Conservation (phyloP, 2,113 vertebrate species). For the Castor canadensis region DNA sequence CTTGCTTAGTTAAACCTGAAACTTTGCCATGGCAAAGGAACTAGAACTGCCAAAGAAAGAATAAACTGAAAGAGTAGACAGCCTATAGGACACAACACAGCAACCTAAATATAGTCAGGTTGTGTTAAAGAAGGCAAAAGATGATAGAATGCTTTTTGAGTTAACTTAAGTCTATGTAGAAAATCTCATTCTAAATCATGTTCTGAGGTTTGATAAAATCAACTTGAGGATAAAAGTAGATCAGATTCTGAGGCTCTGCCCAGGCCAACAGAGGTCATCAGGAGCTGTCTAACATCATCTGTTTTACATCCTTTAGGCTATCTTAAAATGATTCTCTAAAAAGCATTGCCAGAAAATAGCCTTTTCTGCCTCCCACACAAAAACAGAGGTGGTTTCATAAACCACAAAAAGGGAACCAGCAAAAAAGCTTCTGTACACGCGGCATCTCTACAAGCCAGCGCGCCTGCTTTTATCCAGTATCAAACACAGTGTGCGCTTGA, state of each 20-base stretch:
- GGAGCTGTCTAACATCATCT: conserved; percentile 79
- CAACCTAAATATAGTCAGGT: conserved; percentile 37
- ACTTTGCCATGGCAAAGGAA: neutral
- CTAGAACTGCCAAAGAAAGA: neutral
- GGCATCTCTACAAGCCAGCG: conserved; percentile 67
- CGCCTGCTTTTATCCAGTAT: conserved; percentile 77
- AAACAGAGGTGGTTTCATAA: conserved; percentile 79
- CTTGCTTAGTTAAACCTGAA: neutral
- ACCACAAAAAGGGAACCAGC: conserved; percentile 72
- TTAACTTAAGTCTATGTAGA: conserved; percentile 72
- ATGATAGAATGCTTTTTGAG: conserved; percentile 15
- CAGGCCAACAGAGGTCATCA: conserved; percentile 80
- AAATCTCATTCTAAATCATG: conserved; percentile 73
- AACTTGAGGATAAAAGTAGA: conserved; percentile 67
- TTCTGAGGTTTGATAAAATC: conserved; percentile 80
- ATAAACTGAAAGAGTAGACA: conserved; percentile 45
- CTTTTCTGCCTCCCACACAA: conserved; percentile 74
- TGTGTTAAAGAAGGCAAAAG: neutral
- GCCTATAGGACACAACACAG: conserved; percentile 33
- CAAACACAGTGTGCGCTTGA: conserved; percentile 40
- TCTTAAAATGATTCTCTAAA: conserved; percentile 73
- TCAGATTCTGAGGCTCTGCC: conserved; percentile 73
- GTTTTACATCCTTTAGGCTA: conserved; percentile 78
- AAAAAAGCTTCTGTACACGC: conserved; percentile 75
- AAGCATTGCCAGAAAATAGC: conserved; percentile 81